Conservation (phyloP, 2,888 invertebrate species). For the Rotaria macrura region DNA sequence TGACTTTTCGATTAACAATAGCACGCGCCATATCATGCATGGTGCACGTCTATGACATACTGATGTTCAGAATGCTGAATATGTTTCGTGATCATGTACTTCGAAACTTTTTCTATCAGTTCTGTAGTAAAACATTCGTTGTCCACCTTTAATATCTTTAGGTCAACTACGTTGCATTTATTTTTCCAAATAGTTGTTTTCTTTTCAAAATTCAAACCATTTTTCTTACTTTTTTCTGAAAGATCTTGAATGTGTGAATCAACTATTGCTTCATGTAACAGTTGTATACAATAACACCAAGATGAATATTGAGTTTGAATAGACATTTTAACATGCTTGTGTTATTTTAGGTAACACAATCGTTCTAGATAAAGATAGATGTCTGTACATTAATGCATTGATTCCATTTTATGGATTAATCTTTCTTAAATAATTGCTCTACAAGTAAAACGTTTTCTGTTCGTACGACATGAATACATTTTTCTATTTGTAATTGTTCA, state of each 20-base stretch:
- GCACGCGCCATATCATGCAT: too few relatives aligned
- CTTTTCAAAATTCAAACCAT: constrained; percentile 34
- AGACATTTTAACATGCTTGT: constrained; percentile 48
- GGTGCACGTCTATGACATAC: too few relatives aligned
- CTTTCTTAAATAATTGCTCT: constrained; percentile 44
- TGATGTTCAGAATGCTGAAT: too few relatives aligned
- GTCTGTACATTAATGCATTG: constrained; percentile 42
- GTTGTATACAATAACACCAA: constrained; percentile 47
- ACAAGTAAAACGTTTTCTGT: constrained; percentile 44
- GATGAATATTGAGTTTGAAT: constrained; percentile 44
- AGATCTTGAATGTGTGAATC: constrained; percentile 46
- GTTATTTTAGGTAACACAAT: constrained; percentile 44
- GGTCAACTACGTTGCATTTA: too few relatives aligned
- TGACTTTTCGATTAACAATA: too few relatives aligned
- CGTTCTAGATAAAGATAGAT: not conserved
- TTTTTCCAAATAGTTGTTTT: too few relatives aligned
- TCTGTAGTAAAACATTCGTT: too few relatives aligned
- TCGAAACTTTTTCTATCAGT: too few relatives aligned
- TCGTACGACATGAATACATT: constrained; percentile 48
- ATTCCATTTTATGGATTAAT: constrained; percentile 45
- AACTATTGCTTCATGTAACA: constrained; percentile 42
- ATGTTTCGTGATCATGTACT: too few relatives aligned
- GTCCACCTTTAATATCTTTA: too few relatives aligned
- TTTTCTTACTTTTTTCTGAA: constrained; percentile 41
- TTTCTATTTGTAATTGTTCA: constrained; percentile 47